These are phyloP conservation scores for Doris montereyensis DNA, from an alignment of 2,888 invertebrate species.

Conservation along the genomic window DNA sequence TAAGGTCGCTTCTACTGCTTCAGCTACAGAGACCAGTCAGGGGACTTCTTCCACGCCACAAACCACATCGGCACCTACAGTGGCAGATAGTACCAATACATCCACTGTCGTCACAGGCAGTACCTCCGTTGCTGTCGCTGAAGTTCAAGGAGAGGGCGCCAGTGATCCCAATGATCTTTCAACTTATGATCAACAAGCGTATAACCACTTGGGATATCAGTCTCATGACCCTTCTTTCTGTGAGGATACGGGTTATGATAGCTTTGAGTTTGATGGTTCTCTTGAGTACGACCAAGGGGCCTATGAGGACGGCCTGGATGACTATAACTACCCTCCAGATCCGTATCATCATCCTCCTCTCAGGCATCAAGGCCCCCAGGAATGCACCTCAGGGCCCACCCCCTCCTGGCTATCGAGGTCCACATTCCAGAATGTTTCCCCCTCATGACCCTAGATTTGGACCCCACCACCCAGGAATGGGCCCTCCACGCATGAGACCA, in stretches of 20 bases:
- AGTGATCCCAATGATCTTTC: conserved; percentile 27
- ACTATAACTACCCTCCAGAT: conserved; percentile 35
- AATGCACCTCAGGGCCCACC: conserved; percentile 42
- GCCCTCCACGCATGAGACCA: conserved; percentile 40
- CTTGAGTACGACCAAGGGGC: background rate
- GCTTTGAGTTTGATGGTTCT: conserved; percentile 38
- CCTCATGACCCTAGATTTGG: conserved; percentile 44
- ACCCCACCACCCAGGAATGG: conserved; percentile 42
- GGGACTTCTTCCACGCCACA: too few species aligned
- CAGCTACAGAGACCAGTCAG: conserved; percentile 32
- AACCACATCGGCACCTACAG: background rate
- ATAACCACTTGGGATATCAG: conserved; percentile 41
- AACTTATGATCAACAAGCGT: conserved; percentile 40
- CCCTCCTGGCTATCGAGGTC: conserved; percentile 41
- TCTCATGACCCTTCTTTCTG: conserved; percentile 41
- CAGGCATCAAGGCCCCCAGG: conserved; percentile 38
- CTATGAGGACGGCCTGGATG: conserved; percentile 35
- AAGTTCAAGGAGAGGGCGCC: too few species aligned
- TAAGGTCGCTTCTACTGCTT: conserved; percentile 25
- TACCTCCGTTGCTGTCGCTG: background rate
- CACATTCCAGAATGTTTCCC: conserved; percentile 44
- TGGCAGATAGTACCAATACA: background rate
- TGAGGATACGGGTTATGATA: conserved; percentile 42
- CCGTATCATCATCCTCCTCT: conserved; percentile 43
- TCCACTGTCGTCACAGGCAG: conserved; percentile 15